phyloP scores from a whole-genome alignment of 2,113 vertebrate species.

The Burhinus oedicnemus region DNA sequence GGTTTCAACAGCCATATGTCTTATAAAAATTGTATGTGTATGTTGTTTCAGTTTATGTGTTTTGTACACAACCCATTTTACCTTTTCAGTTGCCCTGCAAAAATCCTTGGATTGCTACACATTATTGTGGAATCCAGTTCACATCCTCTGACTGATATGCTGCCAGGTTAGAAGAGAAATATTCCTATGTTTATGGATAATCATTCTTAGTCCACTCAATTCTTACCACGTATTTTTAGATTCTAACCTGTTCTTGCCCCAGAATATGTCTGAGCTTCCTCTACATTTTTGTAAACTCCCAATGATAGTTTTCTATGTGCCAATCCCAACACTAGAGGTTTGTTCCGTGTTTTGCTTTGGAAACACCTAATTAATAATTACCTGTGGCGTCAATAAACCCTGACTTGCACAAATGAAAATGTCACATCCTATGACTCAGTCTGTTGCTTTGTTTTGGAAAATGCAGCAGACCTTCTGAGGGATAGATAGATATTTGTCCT shows the following conservation, averaged over 20 bases:
- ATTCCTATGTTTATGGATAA: not conserved
- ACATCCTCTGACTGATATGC: not conserved
- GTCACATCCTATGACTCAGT: conserved; percentile 63
- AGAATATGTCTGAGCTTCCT: not conserved
- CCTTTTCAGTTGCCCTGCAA: not conserved
- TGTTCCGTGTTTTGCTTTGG: conserved; percentile 18
- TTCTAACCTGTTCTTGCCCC: not conserved
- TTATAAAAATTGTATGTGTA: not conserved
- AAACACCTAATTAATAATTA: conserved; percentile 44
- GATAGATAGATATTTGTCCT: not conserved
- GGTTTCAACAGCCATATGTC: not conserved
- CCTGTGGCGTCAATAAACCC: conserved; percentile 13
- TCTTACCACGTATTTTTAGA: not conserved
- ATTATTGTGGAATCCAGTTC: not conserved
- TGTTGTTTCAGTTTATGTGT: not conserved
- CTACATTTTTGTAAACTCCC: not conserved
- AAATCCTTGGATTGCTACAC: not conserved
- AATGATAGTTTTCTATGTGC: not conserved
- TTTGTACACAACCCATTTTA: not conserved
- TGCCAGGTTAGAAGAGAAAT: not conserved
- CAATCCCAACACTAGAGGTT: not conserved
- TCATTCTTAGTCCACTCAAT: not conserved
- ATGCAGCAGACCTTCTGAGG: not conserved
- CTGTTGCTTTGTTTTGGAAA: conserved; percentile 48
- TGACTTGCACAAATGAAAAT: conserved; percentile 54